Base-by-base conservation (phyloP, 23 tunicate genomes). In the Corella eumyota region DNA sequence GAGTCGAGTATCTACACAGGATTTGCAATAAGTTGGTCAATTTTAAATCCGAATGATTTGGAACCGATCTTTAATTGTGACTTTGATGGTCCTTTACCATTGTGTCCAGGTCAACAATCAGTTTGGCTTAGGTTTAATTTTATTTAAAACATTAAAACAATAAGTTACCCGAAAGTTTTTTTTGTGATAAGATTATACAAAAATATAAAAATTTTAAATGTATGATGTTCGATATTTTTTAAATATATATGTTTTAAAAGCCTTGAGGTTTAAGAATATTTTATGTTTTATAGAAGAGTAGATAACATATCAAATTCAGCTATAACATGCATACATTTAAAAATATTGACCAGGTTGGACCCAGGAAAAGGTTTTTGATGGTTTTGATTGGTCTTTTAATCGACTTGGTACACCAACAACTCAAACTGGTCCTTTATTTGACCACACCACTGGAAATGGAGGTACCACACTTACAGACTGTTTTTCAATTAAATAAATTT, bases 101-200 rank as follows among this genome's bases (percentile, higher is more conserved):
- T 84, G 30, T 84, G 94, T 64, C 67, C 76, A 62, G 94, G 94
- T 82, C 45, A n/a, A n/a, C n/a, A n/a, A n/a, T n/a, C n/a, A n/a
- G n/a, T n/a, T n/a, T n/a, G n/a, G n/a, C n/a, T n/a, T n/a, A n/a
- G n/a, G n/a, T n/a, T n/a, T n/a, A n/a, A n/a, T n/a, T n/a, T n/a
- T n/a, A n/a, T n/a, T n/a, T n/a, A n/a, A n/a, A n/a, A n/a, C n/a
- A n/a, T n/a, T n/a, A n/a, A n/a, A n/a, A n/a, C n/a, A n/a, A n/a
- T n/a, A n/a, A n/a, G n/a, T n/a, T n/a, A n/a, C n/a, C n/a, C n/a
- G n/a, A n/a, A n/a, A n/a, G n/a, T n/a, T n/a, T n/a, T n/a, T n/a
- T n/a, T n/a, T n/a, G n/a, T n/a, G n/a, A n/a, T n/a, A n/a, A n/a
- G n/a, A n/a, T n/a, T n/a, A n/a, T n/a, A n/a, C n/a, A n/a, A n/a